These are phyloP conservation scores for Ormyrus nitidulus DNA, from an alignment of 2,888 invertebrate species.

Conservation along the genomic window DNA sequence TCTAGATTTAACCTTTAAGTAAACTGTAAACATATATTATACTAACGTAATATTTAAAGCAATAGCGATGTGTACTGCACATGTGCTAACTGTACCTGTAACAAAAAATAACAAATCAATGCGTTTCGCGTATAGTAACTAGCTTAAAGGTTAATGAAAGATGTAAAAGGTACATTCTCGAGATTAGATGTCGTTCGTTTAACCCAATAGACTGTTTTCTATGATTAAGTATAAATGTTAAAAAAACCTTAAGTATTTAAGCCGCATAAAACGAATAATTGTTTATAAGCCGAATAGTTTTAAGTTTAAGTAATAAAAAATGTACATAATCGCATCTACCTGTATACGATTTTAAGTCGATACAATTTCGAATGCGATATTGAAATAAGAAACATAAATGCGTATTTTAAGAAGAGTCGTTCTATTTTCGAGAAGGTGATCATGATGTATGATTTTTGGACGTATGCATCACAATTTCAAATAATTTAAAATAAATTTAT, in stretches of 20 bases:
- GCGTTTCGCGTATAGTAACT: neutral
- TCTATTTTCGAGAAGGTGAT: slow-evolving; percentile 26
- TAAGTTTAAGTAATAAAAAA: slow-evolving; percentile 2
- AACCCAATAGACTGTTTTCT: slow-evolving; percentile 45
- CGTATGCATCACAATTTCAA: slow-evolving; percentile 3
- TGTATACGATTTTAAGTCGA: slow-evolving; percentile 12
- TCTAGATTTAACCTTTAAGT: neutral
- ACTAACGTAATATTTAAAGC: neutral
- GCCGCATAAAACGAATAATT: neutral
- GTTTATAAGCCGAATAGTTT: neutral
- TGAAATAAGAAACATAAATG: slow-evolving; percentile 49
- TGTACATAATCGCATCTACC: slow-evolving; percentile 35
- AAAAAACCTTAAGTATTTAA: slow-evolving; percentile 2
- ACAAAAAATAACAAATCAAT: neutral
- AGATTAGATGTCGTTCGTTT: slow-evolving; percentile 44
- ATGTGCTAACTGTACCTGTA: too few relatives aligned
- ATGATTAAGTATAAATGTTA: slow-evolving; percentile 18
- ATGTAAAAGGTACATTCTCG: slow-evolving; percentile 26
- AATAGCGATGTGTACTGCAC: too few relatives aligned
- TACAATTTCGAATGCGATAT: slow-evolving; percentile 12
- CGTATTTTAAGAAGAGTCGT: slow-evolving; percentile 29
- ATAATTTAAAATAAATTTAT: slow-evolving; percentile 5
- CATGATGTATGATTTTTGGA: neutral
- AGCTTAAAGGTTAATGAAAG: slow-evolving; percentile 15
- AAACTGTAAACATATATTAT: too few relatives aligned